Evolutionary conservation across 2,888 invertebrate species (phyloP), one percentile per base, ranked within the genome.

Genomic region (Cyaniris semiargus): DNA sequence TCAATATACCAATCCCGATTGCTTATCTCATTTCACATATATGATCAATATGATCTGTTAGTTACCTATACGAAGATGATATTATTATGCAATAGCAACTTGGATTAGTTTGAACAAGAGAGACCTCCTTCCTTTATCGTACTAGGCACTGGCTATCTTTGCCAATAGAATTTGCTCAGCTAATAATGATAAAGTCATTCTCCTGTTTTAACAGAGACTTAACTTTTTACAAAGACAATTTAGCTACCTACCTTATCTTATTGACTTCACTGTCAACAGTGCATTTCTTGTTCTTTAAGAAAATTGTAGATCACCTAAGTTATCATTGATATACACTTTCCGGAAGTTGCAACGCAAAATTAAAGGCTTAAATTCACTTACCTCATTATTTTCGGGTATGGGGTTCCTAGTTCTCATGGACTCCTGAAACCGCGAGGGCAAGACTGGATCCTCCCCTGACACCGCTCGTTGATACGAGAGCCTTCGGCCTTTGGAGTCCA

Each of bases 381-480:
- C 92, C 88, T 89, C 89, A 5, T 81, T 82, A 78, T 85, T 84
- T 72, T 90, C 92, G 0, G 86, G 83, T 34, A 88, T 87, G 4
- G 81, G 82, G n/a, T 84, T 84, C 58, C 85, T 86, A 76, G 84
- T 87, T 53, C 88, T 85, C 60, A 86, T 78, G 23, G 81, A 81
- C 48, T 91, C 91, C 5, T 86, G 86, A 79, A 87, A 86, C 15
- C 85, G 84, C 0, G 81, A 77, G 0, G 84, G 83, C 18, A 81
- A 79, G 3, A 85, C 85, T 0, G 92, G 90, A 75, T 93, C 93
- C 80, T 93, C 93, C 0, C 93, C 92, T 0, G 93, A 93, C 1
- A 93, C 92, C 0, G 93, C 93, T 13, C 93, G 85, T 82, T 92
- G 92, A 80, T 93, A 93, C 0, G 93, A 93, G n/a, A 92, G 81